A percentile compares a stretch with the other conserved stretches of the same genome.
Conservation (phyloP, 2,113 vertebrate genomes). For the Helogale parvula region DNA sequence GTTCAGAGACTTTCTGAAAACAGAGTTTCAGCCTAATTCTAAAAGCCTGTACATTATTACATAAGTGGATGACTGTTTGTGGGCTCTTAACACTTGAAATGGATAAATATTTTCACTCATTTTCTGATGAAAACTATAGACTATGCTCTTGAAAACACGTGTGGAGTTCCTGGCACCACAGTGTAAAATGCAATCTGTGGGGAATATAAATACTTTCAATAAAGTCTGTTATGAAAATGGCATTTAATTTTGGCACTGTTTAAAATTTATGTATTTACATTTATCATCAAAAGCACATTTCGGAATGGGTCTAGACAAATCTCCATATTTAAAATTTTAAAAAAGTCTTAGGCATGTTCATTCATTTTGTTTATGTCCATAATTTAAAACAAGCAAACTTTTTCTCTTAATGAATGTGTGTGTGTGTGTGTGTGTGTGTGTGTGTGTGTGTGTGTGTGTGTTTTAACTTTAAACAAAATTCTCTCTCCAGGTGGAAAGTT, state of each 20-base stretch:
- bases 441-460: not conserved
- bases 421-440: not conserved
- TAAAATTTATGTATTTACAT: slow-evolving; percentile 51
- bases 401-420: slow-evolving; percentile 81
- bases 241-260: slow-evolving; percentile 48
- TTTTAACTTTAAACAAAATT: slow-evolving; percentile 68
- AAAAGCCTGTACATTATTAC: not conserved
- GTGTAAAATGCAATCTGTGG: not conserved
- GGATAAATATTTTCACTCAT: slow-evolving; percentile 47
- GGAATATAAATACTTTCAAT: slow-evolving; percentile 29
- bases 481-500: slow-evolving; percentile 83
- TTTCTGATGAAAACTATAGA: slow-evolving; percentile 33
- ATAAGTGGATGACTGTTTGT: not conserved
- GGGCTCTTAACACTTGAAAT: not conserved
- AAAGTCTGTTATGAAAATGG: slow-evolving; percentile 21
- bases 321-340: slow-evolving; percentile 71
- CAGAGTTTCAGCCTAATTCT: slow-evolving; percentile 41
- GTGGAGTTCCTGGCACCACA: not conserved
- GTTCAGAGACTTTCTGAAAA: slow-evolving; percentile 20
- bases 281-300: slow-evolving; percentile 53
- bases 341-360: slow-evolving; percentile 71
- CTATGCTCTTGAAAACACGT: slow-evolving; percentile 30
- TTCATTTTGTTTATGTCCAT: slow-evolving; percentile 83
- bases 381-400: slow-evolving; percentile 80
- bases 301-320: not conserved